Evolutionary conservation across 2,797 vertebrate species (phyloP), one percentile per base, ranked within the genome.

Genomic region (Chlorospingus semifuscus): DNA sequence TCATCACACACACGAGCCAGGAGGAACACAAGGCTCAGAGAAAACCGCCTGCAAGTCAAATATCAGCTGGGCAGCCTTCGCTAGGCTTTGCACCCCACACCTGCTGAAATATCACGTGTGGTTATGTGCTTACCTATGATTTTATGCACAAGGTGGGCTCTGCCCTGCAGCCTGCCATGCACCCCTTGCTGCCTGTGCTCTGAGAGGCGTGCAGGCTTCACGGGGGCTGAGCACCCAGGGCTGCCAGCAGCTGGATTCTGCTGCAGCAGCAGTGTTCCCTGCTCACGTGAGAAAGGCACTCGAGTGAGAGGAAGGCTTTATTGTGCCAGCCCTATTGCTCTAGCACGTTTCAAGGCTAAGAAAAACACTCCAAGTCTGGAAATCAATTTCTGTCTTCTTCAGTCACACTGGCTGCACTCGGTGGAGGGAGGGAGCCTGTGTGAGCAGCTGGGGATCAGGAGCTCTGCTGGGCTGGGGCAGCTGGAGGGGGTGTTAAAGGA

Each of bases 141-240:
- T 60, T 76, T 24, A 15, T 4, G 21, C 36, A 24, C 4, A 10
- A 56, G 26, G 29, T n/a, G 49, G 34, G 32, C 34, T 85, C 52
- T 76, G 83, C 57, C 52, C 59, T 49, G 56, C 56, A 63, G 75
- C 18, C 34, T 30, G 32, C 44, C 15, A n/a, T 12, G 22, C 37
- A n/a, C 46, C 39, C 39, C 55, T 75, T 37, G 29, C 41, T 83
- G 72, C 26, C n/a, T 16, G 16, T 34, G 59, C 42, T 87, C 12
- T 34, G 50, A 44, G 74, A 30, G 26, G 9, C 0, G 0, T 29
- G 50, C 44, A 12, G 32, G 49, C 15, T 64, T 56, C 50, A 2
- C 11, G 0, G 4, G 15, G 2, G 4, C 27, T 0, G 1, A 75
- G 27, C 2, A 4, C 37, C 32, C 32, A 32, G 47, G 6, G 14